Evolutionary conservation across 2,888 invertebrate species (phyloP).

Genomic region (Agonum fuliginosum): DNA sequence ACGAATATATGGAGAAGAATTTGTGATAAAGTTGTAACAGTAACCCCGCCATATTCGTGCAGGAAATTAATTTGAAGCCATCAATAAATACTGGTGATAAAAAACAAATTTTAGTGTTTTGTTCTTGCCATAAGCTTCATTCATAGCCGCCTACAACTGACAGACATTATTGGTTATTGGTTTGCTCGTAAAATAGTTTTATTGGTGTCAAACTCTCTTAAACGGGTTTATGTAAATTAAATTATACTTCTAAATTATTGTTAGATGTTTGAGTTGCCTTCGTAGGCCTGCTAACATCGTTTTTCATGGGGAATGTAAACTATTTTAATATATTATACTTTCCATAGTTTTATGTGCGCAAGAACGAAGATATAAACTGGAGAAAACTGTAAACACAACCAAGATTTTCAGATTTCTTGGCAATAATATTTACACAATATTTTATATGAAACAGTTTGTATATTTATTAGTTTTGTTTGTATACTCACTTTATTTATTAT

Average conservation of each 20-base stretch:
- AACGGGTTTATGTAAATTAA: slow-evolving; percentile 43
- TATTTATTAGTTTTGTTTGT: too few relatives aligned
- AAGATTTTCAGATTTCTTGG: too few relatives aligned
- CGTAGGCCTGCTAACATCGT: background rate
- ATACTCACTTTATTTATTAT: too few relatives aligned
- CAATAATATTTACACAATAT: too few relatives aligned
- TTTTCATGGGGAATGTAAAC: background rate
- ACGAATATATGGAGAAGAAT: background rate
- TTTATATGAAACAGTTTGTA: too few relatives aligned
- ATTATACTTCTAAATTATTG: slow-evolving; percentile 37
- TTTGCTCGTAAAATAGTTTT: slow-evolving; percentile 36
- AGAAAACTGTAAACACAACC: too few relatives aligned
- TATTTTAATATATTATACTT: background rate
- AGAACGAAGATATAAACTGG: too few relatives aligned
- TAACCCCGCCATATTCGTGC: slow-evolving; percentile 6
- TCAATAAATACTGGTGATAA: slow-evolving; percentile 24
- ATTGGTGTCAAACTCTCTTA: slow-evolving; percentile 43
- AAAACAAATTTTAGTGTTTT: slow-evolving; percentile 39
- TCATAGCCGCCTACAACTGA: slow-evolving; percentile 35
- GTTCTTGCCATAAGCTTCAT: slow-evolving; percentile 10
- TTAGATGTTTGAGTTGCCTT: slow-evolving; percentile 12
- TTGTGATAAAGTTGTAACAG: slow-evolving; percentile 15
- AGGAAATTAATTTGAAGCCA: slow-evolving; percentile 24
- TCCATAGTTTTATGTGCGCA: too few relatives aligned
- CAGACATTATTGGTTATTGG: slow-evolving; percentile 36